Base-by-base conservation (phyloP, 2,888 invertebrate species). In the Rapana venosa region DNA sequence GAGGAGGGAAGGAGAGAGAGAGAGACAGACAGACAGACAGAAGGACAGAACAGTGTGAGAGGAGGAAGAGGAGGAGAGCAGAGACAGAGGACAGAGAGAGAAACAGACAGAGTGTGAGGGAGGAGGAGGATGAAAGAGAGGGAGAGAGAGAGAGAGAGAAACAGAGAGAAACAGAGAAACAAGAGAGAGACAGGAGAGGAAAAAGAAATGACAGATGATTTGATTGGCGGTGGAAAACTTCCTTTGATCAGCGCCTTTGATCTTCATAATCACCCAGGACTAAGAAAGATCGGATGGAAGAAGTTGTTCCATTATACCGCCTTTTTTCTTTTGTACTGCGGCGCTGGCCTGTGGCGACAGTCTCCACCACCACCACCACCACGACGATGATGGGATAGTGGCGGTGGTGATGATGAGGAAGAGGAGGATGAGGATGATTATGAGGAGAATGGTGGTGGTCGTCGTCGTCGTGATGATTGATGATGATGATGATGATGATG, bases 201-300 rank as follows among this genome's bases (percentile, higher is more conserved):
- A 17, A 35, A 32, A 79, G 32, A 83, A 36, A 15, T 83, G 81
- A 47, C 36, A 13, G 47, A 83, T 83, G 22, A 83, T 83, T 83
- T 83, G 85, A 85, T 85, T 85, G 85, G 32, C 58, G 85, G 17
- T 30, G 20, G 36, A 83, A 22, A 35, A 79, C 35, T 17, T 17
- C 26, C 85, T 85, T 85, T 85, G 85, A 58, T 85, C 30, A 85
- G 26, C 6, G 58, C 85, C 58, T 85, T 85, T 85, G 85, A 85
- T 85, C 85, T 85, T 61, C 8, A 56, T 85, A 85, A 85, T 85
- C 85, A 85, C 85, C 81, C 22, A 36, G 20, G 22, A 83, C 5
- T 36, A 47, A 83, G 26, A 83, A 30, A 83, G 26, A 83, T 13
- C 35, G 8, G 30, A 74, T 30, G n/a, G n/a, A 74, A 47, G 47